Evolutionary conservation across 2,113 vertebrate species (phyloP).

Genomic region (Kryptolebias marmoratus): DNA sequence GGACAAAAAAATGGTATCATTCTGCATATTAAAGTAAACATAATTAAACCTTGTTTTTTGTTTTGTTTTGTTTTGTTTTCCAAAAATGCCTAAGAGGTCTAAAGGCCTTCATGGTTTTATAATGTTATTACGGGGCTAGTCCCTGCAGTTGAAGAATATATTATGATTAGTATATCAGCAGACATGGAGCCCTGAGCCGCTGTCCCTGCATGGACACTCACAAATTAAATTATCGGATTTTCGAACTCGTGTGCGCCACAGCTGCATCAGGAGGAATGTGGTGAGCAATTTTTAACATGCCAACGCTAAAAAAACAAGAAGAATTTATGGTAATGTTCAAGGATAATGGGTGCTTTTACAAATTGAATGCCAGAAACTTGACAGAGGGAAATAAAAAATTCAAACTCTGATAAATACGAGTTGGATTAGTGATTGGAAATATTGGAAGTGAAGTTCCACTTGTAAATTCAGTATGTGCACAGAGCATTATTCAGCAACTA

Average conservation of each 20-base stretch:
- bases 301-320: not conserved
- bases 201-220: slow-evolving; percentile 13
- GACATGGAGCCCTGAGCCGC: slow-evolving; percentile 29
- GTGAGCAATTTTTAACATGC: not conserved
- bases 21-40: slow-evolving; percentile 16
- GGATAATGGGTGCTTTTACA: not conserved
- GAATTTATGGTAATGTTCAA: not conserved
- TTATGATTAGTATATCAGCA: slow-evolving; percentile 52
- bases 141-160: slow-evolving; percentile 32
- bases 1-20: slow-evolving; percentile 4
- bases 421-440: slow-evolving; percentile 11
- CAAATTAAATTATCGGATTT: slow-evolving; percentile 44
- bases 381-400: slow-evolving; percentile 5
- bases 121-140: slow-evolving; percentile 45
- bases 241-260: slow-evolving; percentile 17
- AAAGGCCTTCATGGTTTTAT: slow-evolving; percentile 45
- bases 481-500: slow-evolving; percentile 17
- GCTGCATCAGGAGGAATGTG: not conserved
- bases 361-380: slow-evolving; percentile 10
- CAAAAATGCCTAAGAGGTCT: slow-evolving; percentile 23
- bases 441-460: slow-evolving; percentile 17
- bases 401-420: not conserved
- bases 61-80: slow-evolving; percentile 16
- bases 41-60: no score
- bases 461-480: slow-evolving; percentile 22